These are phyloP conservation scores for Pegoplata infirma DNA, from an alignment of 2,888 invertebrate species.

Conservation along the genomic window DNA sequence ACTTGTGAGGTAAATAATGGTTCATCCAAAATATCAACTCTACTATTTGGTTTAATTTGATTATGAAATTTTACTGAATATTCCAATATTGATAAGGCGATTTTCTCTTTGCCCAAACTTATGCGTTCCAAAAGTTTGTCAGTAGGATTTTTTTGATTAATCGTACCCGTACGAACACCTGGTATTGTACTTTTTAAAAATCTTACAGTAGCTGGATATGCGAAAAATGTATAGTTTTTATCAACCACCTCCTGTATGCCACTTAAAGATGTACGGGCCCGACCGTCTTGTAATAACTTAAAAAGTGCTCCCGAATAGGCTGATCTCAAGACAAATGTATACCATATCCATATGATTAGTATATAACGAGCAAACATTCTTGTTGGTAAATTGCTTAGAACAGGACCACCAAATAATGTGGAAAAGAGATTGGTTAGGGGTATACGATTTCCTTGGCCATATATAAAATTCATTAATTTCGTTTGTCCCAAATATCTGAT, in stretches of 20 bases:
- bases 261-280: conserved; percentile 62
- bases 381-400: conserved; percentile 65
- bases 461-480: conserved; percentile 65
- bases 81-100: conserved; percentile 60
- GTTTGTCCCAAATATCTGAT: conserved; percentile 64
- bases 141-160: conserved; percentile 38
- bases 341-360: conserved; percentile 70
- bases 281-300: conserved; percentile 71
- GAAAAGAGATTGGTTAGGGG: conserved; percentile 69
- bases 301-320: conserved; percentile 73
- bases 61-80: conserved; percentile 66
- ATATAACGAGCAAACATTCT: conserved; percentile 73
- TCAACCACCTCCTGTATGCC: conserved; percentile 67
- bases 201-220: conserved; percentile 61
- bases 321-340: conserved; percentile 70
- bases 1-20: conserved; percentile 68
- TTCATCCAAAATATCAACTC: conserved; percentile 64
- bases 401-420: conserved; percentile 67
- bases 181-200: conserved; percentile 53
- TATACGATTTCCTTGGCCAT: conserved; percentile 67
- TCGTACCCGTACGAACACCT: conserved; percentile 7
- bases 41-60: conserved; percentile 41
- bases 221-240: conserved; percentile 65
- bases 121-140: conserved; percentile 25
- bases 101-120: conserved; percentile 32